These are phyloP conservation scores for Dorcus parallelipipedus DNA, from an alignment of 2,888 invertebrate species.

Conservation along the genomic window DNA sequence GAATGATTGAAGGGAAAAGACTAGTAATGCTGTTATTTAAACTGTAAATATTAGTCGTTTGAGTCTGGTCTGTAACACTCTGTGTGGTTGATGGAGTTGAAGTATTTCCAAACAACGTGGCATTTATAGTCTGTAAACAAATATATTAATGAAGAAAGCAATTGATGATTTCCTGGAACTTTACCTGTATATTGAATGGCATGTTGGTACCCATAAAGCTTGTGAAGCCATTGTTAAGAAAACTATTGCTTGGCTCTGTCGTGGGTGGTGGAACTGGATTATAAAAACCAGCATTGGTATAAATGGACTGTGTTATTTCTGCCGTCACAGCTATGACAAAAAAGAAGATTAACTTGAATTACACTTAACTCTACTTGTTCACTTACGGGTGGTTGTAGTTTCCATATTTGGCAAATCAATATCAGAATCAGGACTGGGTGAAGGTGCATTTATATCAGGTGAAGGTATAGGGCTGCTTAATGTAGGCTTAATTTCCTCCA, in stretches of 20 bases:
- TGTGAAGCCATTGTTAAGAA: constrained; percentile 55
- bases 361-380: background rate
- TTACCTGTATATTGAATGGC: constrained; percentile 55
- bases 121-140: constrained; percentile 32
- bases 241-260: constrained; percentile 27
- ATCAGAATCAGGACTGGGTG: constrained; percentile 80
- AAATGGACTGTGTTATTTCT: constrained; percentile 42
- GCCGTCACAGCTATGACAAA: constrained; percentile 20
- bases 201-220: constrained; percentile 64
- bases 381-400: constrained; percentile 10
- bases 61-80: constrained; percentile 21
- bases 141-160: background rate
- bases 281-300: constrained; percentile 49
- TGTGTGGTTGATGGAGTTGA: constrained; percentile 5
- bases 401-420: constrained; percentile 62
- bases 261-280: constrained; percentile 45
- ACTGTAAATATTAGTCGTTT: constrained; percentile 23
- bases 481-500: constrained; percentile 75
- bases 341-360: background rate
- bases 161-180: background rate
- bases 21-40: constrained; percentile 24
- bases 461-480: constrained; percentile 69
- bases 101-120: constrained; percentile 20
- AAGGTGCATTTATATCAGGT: constrained; percentile 66
- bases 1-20: constrained; percentile 47